A percentile compares a stretch with the other conserved stretches of the same genome.
These are phyloP conservation scores for Theretra japonica DNA, from an alignment of 2,888 invertebrate species.

Conservation along the genomic window DNA sequence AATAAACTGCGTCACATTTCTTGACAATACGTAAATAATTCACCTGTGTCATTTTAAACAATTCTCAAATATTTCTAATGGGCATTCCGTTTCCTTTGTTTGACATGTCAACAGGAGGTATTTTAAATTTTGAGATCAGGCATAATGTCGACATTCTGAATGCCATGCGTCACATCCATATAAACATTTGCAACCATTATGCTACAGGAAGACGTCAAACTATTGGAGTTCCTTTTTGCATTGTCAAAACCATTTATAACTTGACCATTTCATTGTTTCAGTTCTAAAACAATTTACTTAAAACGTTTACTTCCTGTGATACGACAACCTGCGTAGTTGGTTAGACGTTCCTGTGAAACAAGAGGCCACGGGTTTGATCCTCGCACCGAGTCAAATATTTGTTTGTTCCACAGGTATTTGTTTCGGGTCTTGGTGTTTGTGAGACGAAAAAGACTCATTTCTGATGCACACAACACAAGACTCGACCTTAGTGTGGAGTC, in stretches of 20 bases:
- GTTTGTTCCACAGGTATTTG: too few species aligned
- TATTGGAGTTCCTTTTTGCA: slow-evolving; percentile 17
- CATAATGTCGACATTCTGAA: slow-evolving; percentile 2
- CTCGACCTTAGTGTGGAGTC: too few species aligned
- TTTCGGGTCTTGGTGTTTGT: too few species aligned
- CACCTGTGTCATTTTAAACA: neutral
- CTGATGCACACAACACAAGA: too few species aligned
- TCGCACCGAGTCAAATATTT: too few species aligned
- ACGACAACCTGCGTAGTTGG: too few species aligned
- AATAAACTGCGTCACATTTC: too few species aligned
- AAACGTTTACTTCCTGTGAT: too few species aligned
- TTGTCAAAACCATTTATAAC: neutral
- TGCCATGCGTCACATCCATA: slow-evolving; percentile 3
- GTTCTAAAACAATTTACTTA: too few species aligned
- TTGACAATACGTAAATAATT: neutral
- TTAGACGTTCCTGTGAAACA: too few species aligned
- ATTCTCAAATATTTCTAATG: neutral
- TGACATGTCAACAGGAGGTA: slow-evolving; percentile 3
- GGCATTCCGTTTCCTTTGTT: slow-evolving; percentile 6
- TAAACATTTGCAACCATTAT: slow-evolving; percentile 26
- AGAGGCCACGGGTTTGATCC: too few species aligned
- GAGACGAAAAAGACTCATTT: too few species aligned
- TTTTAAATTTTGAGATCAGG: slow-evolving; percentile 8
- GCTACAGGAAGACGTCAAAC: slow-evolving; percentile 29
- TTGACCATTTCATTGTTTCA: neutral